Base-by-base conservation (phyloP, 2,888 invertebrate species). In the Drosophila siamana region DNA sequence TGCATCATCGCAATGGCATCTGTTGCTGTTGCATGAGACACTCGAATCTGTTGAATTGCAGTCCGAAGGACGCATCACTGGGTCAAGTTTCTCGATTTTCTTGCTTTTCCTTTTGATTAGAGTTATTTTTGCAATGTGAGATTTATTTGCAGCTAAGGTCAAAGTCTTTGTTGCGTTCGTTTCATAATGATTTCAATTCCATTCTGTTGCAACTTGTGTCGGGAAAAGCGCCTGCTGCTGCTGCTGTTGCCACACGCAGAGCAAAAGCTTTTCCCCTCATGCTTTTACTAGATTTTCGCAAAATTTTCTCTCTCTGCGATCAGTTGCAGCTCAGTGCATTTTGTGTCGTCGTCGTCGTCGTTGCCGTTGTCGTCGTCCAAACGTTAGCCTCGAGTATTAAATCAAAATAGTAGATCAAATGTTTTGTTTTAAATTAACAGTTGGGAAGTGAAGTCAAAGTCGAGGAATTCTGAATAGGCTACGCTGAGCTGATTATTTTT, bases 91-190 rank as follows among this genome's bases (percentile, higher is more conserved):
- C 9, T 5, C 7, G 6, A 7, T 26, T 26, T 26, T 13, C 6
- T 38, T 7, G 36, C 5, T 38, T 4, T 11, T 11, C 33, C 8
- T 16, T 51, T n/a, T 4, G 2, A 16, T 16, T 19, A 30, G 7
- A 41, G 28, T 41, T 41, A 41, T 54, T 54, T 52, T n/a, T 4
- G n/a, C 40, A 1, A 8, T 40, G 1, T 8, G 4, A 28, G 40
- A 52, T 52, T 40, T 51, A 51, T 51, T 51, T 51, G n/a, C 38
- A 55, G 5, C n/a, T 40, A 57, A 46, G 47, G 26, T 57, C 56
- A 47, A 57, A 59, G 50, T 59, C 59, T 59, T 30, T 59, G 50
- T 30, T 59, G 50, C 36, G 47, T 47, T 46, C 11, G 43, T 55
- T 30, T 55, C 33, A 55, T 50, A 50, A 59, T 43, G 30, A 40